These are phyloP conservation scores for Phaetusa simplex DNA, from an alignment of 2,113 vertebrate genomes.

Conservation along the genomic window DNA sequence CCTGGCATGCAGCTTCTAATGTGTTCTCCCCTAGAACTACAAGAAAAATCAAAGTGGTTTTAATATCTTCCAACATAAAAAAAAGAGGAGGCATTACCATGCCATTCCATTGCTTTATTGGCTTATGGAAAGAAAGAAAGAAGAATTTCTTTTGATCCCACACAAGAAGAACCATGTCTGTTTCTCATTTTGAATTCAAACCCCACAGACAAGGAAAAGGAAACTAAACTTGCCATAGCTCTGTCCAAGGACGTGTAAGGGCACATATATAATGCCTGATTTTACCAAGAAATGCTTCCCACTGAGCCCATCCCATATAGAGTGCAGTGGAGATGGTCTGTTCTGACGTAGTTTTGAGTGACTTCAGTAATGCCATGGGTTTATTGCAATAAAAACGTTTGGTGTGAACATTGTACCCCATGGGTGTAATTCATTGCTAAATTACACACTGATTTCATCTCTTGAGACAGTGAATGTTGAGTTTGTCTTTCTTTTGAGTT, in stretches of 20 bases:
- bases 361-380: not conserved
- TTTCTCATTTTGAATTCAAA: not conserved
- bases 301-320: rapidly evolving
- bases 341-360: not conserved
- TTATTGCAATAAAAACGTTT: not conserved
- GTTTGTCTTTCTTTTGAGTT: not conserved
- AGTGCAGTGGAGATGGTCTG: not conserved
- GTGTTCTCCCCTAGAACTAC: not conserved
- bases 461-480: not conserved
- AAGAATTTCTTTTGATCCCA: slow-evolving; percentile 9
- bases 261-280: not conserved
- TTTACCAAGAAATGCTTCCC: not conserved
- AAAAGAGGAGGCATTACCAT: not conserved
- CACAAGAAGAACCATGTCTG: not conserved
- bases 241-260: not conserved
- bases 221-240: not conserved
- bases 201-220: not conserved
- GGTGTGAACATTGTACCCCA: not conserved
- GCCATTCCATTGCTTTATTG: slow-evolving; percentile 5
- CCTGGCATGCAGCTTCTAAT: slow-evolving; percentile 3
- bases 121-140: not conserved
- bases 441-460: not conserved
- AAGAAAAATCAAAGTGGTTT: slow-evolving; percentile 17
- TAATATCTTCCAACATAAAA: not conserved
- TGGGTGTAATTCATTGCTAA: not conserved